Conservation (phyloP, 2,888 invertebrate genomes). For the Frankliniella intonsa region DNA sequence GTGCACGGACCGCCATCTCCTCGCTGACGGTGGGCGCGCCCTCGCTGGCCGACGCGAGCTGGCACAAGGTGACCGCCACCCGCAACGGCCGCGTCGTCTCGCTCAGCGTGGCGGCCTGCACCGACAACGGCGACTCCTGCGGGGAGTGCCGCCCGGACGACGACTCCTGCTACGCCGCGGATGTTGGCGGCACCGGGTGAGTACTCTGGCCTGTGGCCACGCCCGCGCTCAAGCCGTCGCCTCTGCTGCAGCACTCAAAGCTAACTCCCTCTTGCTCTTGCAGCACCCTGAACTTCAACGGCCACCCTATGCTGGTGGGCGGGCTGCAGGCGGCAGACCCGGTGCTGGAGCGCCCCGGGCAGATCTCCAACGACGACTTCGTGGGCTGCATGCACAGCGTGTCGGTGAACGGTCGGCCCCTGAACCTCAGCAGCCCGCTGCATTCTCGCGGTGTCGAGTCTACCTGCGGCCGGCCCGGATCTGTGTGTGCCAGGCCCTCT, state of each 20-base stretch:
- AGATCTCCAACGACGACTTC: constrained; percentile 86
- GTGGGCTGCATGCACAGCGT: constrained; percentile 92
- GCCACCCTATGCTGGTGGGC: constrained; percentile 78
- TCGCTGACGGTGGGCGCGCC: constrained; percentile 65
- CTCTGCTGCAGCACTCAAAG: neutral
- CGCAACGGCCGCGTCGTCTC: constrained; percentile 85
- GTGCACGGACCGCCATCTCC: constrained; percentile 81
- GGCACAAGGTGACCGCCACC: constrained; percentile 89
- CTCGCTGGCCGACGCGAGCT: constrained; percentile 76
- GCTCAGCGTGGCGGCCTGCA: constrained; percentile 72
- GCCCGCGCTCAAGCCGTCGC: constrained; percentile 15
- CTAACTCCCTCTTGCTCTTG: constrained; percentile 42
- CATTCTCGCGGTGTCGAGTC: constrained; percentile 66
- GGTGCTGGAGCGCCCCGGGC: constrained; percentile 80
- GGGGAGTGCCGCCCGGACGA: constrained; percentile 83
- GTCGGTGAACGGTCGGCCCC: constrained; percentile 74
- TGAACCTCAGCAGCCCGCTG: constrained; percentile 76
- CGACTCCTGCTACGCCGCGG: constrained; percentile 74
- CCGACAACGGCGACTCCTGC: constrained; percentile 80
- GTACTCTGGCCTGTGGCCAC: constrained; percentile 42
- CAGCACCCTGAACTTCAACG: constrained; percentile 88
- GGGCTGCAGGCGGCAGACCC: constrained; percentile 81
- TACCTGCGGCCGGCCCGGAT: constrained; percentile 65
- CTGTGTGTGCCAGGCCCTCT: constrained; percentile 30
- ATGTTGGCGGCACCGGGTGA: constrained; percentile 83